phyloP scores from a whole-genome alignment of 2,113 vertebrate species.

The Syrmaticus mikado region DNA sequence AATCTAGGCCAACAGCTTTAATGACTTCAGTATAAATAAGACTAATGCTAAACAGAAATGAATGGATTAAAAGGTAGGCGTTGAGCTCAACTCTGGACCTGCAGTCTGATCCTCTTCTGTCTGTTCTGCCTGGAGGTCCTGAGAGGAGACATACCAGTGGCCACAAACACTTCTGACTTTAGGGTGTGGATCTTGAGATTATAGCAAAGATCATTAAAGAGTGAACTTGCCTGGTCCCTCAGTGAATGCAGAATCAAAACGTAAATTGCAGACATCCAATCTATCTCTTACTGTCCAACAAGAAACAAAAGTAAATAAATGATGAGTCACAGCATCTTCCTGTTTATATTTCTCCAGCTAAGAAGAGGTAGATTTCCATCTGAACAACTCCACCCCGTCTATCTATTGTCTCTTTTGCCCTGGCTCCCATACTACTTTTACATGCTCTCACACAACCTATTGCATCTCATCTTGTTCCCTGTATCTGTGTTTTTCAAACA shows the following conservation, averaged over 20 bases:
- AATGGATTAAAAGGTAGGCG: background rate
- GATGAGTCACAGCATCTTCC: background rate
- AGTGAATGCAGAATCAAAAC: background rate
- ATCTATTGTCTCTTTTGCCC: background rate
- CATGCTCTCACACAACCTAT: background rate
- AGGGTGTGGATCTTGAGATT: background rate
- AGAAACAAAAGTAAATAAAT: background rate
- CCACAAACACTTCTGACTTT: background rate
- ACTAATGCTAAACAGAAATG: background rate
- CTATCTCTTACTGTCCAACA: background rate
- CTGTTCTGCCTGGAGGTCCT: background rate
- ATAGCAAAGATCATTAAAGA: background rate
- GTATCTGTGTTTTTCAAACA: accelerated
- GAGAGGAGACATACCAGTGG: background rate
- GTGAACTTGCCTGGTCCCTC: background rate
- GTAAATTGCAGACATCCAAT: background rate
- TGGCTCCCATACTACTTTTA: background rate
- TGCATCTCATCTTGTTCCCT: accelerated
- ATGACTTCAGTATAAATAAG: background rate
- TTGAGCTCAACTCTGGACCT: background rate
- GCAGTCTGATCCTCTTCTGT: background rate
- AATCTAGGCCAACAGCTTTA: background rate
- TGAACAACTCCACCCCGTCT: background rate
- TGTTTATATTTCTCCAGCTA: constrained; percentile 15
- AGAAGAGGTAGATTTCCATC: constrained; percentile 34